A percentile compares a stretch with the other conserved stretches of the same genome.
Conservation (phyloP, 1,140 invertebrate species). For the Drepana arcuata region DNA sequence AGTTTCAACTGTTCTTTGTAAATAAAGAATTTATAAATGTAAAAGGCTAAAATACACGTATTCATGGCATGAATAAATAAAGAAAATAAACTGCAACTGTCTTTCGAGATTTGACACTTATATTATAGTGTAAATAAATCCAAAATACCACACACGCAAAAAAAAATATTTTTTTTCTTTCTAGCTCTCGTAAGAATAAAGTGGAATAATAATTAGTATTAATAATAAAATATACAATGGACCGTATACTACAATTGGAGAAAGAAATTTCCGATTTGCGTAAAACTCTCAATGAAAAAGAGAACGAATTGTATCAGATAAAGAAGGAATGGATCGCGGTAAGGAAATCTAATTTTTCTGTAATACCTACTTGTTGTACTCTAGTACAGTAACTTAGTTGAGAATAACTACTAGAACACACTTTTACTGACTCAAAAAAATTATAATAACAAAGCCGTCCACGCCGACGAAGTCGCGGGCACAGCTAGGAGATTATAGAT, state of each 20-base stretch:
- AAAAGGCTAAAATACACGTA: no score
- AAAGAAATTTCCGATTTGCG: constrained; percentile 39
- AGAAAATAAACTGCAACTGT: constrained; percentile 6
- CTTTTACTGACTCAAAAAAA: neutral
- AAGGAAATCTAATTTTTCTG: constrained; percentile 14
- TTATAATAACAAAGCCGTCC: no score
- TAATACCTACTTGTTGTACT: constrained; percentile 3
- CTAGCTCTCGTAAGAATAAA: no score
- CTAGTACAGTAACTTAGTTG: constrained; percentile 1
- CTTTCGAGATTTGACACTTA: no score
- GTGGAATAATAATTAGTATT: constrained; percentile 18
- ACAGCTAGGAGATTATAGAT: no score
- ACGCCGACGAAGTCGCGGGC: no score
- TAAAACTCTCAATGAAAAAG: constrained; percentile 32
- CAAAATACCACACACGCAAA: no score
- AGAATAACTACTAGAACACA: constrained; percentile 6
- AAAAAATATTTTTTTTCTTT: no score
- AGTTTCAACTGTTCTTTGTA: no score
- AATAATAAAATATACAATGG: constrained; percentile 23
- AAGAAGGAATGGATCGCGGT: constrained; percentile 26
- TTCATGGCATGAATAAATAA: neutral
- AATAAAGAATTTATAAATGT: no score
- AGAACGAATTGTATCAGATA: constrained; percentile 31
- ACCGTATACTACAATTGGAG: constrained; percentile 32
- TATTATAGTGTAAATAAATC: no score